Base-by-base conservation (phyloP, 1,140 invertebrate species). In the Drosophila serrata region DNA sequence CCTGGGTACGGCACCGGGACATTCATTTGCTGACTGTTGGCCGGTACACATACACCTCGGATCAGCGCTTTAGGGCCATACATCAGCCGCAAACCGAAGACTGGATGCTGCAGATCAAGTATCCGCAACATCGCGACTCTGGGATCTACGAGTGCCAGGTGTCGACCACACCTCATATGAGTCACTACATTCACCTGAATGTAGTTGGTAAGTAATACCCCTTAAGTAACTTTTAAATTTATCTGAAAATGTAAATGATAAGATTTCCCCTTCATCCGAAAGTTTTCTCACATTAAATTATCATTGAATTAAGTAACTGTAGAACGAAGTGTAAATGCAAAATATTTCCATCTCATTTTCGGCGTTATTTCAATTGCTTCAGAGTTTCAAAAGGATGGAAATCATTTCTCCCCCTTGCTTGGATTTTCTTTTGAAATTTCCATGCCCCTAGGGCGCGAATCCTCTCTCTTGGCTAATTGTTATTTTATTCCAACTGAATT, bases 121-220 rank as follows among this genome's bases (percentile, higher is more conserved):
- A 97, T 92, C 96, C 97, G 2, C 96, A 97, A 91, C 95, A 96
- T 81, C 94, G 95, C 63, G 97, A 98, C 91, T 96, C 95, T 5
- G 96, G 95, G 69, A 95, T 97, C 70, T 98, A 98, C 93, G 97
- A 98, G 94, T 98, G 97, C 93, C 97, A 98, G 93, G 96, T 98
- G 81, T 97, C 96, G 67, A 98, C 97, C 33, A 97, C 96, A 6
- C 97, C 97, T 15, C 97, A 97, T 81, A 97, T 97, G 95, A 97
- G 96, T 90, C 96, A 97, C 92, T 97, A 96, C 88, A 96, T 98
- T 88, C 95, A 97, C 93, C 94, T 98, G 75, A 96, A 96, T 85
- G 96, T 98, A 60, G 96, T 97, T 79, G 96, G 97, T 97, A 93
- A 96, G 96, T 96, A 33, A 13, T 4, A 31, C n/a, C 8, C n/a